Evolutionary conservation across 2,113 vertebrate species (phyloP).

Genomic region (Oncorhynchus tshawytscha): DNA sequence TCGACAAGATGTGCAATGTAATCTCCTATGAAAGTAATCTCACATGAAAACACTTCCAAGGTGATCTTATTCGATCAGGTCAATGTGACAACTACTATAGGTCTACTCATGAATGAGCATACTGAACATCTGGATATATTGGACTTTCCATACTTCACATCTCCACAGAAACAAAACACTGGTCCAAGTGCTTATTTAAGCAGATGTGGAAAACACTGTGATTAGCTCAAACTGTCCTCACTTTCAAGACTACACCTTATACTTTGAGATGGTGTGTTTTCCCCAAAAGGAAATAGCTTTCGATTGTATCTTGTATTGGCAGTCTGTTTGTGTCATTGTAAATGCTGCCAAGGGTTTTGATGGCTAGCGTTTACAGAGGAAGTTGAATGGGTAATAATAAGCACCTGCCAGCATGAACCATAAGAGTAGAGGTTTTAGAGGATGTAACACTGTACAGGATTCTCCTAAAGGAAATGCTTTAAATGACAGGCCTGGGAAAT

Average conservation of each 20-base stretch:
- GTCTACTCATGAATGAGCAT: neutral
- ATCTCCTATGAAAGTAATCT: conserved; percentile 6
- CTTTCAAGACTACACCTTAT: neutral
- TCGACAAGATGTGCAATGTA: conserved; percentile 1
- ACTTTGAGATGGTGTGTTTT: conserved; percentile 13
- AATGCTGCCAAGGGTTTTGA: conserved; percentile 37
- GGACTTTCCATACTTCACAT: too few species aligned
- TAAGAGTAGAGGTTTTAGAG: conserved; percentile 15
- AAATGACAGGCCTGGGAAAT: conserved; percentile 24
- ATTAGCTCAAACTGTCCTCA: neutral
- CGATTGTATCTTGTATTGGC: conserved; percentile 23
- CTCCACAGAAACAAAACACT: too few species aligned
- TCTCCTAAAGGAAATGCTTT: neutral
- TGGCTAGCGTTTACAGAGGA: conserved; percentile 14
- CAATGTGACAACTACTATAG: too few species aligned
- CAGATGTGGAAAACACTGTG: neutral
- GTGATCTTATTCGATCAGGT: too few species aligned
- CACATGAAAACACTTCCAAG: too few species aligned
- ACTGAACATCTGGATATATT: neutral
- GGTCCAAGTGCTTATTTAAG: neutral
- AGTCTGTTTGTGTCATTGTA: conserved; percentile 33
- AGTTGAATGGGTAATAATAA: conserved; percentile 44
- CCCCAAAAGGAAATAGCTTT: conserved; percentile 19
- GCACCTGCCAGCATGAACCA: conserved; percentile 41
- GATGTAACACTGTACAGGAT: neutral